Base-by-base conservation (phyloP, 64 coral and sea anemone species). In the Actinia tenebrosa region DNA sequence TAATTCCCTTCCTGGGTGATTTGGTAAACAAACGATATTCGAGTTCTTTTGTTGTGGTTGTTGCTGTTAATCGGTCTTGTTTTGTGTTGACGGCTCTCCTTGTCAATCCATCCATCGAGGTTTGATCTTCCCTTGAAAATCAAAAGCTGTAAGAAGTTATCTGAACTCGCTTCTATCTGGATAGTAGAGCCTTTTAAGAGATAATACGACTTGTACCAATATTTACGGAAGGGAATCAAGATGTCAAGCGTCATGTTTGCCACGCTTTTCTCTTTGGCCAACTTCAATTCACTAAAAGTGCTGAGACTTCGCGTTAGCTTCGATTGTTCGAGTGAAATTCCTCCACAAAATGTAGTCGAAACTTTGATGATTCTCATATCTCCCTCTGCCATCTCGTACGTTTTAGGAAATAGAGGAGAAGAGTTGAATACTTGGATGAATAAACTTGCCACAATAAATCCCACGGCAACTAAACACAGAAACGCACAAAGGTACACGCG, bases 151-250 rank as follows among this genome's bases (percentile, higher is more conserved):
- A 97, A 91, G 26, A 84, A 84, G 23, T 87, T 86, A 8, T 93
- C 80, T 16, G 94, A 97, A 23, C 83, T 84, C 3, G 91, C 94
- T 20, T 97, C 83, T 80, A 97, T 87, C 5, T 87, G 46, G 26
- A 93, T 87, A 3, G 87, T 85, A 0, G 94, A 93, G 25, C 91
- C 94, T 54, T 90, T 45, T 26, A 97, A 78, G 22, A 97, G 88
- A 86, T 97, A 97, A 25, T 85, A 97, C 7, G 88, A 85, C 61
- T 97, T 97, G 80, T 88, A 97, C 94, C 94, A 97, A 89, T 97
- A 97, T 72, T 72, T 86, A 88, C 83, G 80, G 20, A 88, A 46
- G 42, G 86, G 89, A 11, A 97, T 69, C 22, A 90, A 91, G 22
- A 97, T 26, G 68, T 97, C 88, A 18, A 87, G 88, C 10, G 91